Evolutionary conservation across 2,888 invertebrate genomes (phyloP).

Genomic region (Pristionchus entomophagus): DNA sequence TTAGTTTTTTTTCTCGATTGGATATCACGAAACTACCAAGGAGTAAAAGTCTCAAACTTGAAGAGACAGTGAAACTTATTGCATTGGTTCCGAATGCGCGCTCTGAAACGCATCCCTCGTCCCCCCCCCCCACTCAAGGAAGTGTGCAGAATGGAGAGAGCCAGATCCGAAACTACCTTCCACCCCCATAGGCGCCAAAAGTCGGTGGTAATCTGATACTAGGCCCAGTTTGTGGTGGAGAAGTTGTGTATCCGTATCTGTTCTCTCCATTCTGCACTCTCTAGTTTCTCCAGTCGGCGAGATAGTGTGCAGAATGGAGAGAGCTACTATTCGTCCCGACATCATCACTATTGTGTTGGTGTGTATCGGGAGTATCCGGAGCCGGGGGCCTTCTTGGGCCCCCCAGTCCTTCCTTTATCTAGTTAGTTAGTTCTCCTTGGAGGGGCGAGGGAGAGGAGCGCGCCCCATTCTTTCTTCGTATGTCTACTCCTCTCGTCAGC

Average conservation of each 20-base stretch:
- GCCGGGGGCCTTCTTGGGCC: not conserved
- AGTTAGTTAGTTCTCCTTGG: constrained; percentile 27
- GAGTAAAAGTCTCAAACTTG: no score
- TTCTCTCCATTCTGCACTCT: no score
- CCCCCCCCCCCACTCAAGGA: no score
- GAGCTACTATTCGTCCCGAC: not conserved
- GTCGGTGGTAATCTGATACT: not conserved
- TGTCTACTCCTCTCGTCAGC: not conserved
- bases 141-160: no score
- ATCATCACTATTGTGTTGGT: constrained; percentile 30
- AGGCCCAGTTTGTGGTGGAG: not conserved
- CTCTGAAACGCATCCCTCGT: no score
- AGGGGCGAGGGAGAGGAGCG: not conserved
- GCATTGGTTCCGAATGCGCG: no score
- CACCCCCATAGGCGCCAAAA: not conserved
- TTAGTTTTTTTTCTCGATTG: no score
- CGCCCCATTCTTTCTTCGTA: not conserved
- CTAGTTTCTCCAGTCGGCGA: not conserved
- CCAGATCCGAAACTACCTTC: not conserved
- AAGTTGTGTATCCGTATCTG: no score
- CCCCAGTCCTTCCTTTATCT: constrained; percentile 40
- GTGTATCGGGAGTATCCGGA: not conserved
- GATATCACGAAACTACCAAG: no score
- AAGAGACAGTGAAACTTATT: no score
- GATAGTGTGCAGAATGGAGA: not conserved